Conservation (phyloP, 2,797 vertebrate species). For the Salarias fasciatus region DNA sequence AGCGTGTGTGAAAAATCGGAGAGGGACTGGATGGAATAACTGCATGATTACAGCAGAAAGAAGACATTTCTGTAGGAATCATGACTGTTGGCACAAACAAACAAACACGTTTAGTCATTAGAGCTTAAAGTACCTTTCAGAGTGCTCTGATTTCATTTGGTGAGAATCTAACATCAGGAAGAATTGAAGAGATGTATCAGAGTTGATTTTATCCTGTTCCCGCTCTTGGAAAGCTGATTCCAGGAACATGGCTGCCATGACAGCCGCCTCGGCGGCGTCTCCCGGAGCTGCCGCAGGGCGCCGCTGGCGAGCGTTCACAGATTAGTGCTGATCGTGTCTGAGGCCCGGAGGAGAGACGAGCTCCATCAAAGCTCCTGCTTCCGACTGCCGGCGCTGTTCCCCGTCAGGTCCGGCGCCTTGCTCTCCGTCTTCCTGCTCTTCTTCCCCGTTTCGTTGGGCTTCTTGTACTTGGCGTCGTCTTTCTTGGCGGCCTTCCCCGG, state of each 20-base stretch:
- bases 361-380: slow-evolving; percentile 87
- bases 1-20: too few relatives aligned
- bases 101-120: background rate
- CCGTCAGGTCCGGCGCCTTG: slow-evolving; percentile 73
- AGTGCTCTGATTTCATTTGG: slow-evolving; percentile 7
- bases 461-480: slow-evolving; percentile 54
- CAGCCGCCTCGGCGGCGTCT: too few relatives aligned
- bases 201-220: too few relatives aligned
- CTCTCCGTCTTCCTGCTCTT: slow-evolving; percentile 81
- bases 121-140: slow-evolving; percentile 3
- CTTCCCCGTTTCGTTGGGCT: slow-evolving; percentile 81
- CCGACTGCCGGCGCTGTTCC: slow-evolving; percentile 59
- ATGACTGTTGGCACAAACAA: background rate
- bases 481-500: slow-evolving; percentile 87
- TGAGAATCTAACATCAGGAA: background rate
- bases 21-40: background rate
- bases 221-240: too few relatives aligned
- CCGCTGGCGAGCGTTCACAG: background rate
- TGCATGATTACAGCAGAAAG: background rate
- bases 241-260: too few relatives aligned
- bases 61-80: background rate
- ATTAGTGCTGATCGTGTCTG: background rate
- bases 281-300: too few relatives aligned
- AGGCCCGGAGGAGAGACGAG: background rate
- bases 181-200: background rate